phyloP scores from a whole-genome alignment of 2,797 vertebrate species.

The Tapirus indicus region DNA sequence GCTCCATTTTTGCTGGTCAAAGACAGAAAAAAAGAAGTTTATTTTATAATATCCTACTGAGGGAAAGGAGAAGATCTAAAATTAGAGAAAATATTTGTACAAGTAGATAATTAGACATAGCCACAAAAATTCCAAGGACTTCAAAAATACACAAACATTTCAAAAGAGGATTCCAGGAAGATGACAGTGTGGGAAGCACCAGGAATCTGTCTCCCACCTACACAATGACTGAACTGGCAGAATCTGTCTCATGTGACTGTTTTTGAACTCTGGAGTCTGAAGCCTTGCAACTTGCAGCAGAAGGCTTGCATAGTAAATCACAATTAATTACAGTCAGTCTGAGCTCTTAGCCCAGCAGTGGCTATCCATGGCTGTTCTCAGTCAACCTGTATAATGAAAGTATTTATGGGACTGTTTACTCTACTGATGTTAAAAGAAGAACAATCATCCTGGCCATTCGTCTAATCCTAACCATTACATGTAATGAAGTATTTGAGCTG shows the following conservation, averaged over 20 bases:
- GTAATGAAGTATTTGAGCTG: neutral
- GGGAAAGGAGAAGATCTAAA: neutral
- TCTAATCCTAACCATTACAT: neutral
- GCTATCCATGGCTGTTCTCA: neutral
- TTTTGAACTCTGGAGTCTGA: neutral
- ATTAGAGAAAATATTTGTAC: neutral
- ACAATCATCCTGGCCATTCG: too few relatives aligned
- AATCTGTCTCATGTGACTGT: neutral
- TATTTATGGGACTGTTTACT: neutral
- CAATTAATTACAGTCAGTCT: neutral
- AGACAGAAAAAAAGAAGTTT: neutral
- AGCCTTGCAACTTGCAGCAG: neutral
- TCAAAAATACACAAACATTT: neutral
- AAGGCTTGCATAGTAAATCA: neutral
- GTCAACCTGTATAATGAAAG: neutral
- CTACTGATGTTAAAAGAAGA: neutral
- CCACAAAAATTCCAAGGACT: neutral
- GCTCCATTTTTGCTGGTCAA: neutral
- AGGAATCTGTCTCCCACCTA: too few relatives aligned
- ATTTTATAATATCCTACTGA: neutral
- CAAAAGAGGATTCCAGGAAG: neutral
- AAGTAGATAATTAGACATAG: neutral
- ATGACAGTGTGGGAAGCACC: neutral
- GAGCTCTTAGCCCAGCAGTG: neutral
- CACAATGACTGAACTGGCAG: fast-evolving